Conservation (phyloP, 1,140 invertebrate species). For the Ruditapes philippinarum region DNA sequence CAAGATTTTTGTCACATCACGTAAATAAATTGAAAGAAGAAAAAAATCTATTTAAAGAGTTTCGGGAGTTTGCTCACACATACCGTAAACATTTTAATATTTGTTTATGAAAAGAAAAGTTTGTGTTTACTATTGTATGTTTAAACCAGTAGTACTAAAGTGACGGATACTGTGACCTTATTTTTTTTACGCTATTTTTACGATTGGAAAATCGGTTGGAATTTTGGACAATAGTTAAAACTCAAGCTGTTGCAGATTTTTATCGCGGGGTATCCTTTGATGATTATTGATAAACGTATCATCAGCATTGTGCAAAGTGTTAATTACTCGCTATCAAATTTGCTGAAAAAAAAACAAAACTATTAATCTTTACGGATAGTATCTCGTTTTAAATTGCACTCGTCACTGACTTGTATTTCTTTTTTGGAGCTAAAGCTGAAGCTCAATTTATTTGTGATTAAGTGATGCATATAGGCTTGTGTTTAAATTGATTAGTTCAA, state of each 20-base stretch:
- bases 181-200: not conserved
- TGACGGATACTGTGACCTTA: not conserved
- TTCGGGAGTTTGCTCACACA: no score
- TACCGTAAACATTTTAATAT: no score
- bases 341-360: not conserved
- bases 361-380: not conserved
- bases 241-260: slow-evolving; percentile 3
- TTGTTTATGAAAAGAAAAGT: no score
- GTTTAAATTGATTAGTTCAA: no score
- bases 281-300: not conserved
- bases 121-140: no score
- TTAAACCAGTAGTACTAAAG: no score
- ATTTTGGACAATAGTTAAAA: not conserved
- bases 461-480: slow-evolving; percentile 4
- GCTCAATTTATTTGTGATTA: slow-evolving; percentile 15
- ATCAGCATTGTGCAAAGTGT: not conserved
- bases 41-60: not conserved
- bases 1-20: not conserved
- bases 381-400: not conserved
- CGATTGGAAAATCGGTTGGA: not conserved
- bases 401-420: not conserved
- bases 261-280: not conserved
- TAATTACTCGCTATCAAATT: not conserved
- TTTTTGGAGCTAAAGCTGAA: not conserved
- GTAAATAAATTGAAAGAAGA: slow-evolving; percentile 25